phyloP scores from a whole-genome alignment of 2,888 invertebrate genomes.

The Caenorhabditis macrosperma region DNA sequence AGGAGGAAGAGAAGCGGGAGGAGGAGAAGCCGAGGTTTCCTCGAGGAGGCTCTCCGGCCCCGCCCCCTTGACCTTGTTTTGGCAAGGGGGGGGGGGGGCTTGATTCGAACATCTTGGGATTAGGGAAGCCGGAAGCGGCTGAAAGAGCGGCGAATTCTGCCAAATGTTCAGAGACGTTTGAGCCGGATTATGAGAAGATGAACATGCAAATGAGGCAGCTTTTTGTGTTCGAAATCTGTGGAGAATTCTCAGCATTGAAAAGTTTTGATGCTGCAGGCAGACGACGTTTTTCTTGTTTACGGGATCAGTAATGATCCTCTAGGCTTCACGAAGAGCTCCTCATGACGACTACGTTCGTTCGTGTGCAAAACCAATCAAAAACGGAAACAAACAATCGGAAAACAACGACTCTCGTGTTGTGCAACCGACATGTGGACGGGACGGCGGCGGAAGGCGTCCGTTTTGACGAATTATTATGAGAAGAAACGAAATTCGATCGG shows the following conservation, averaged over 20 bases:
- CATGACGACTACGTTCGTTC: conserved; percentile 19
- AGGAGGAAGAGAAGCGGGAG: conserved; percentile 1
- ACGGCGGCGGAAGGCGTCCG: conserved; percentile 16
- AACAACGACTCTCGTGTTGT: conserved; percentile 4
- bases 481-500: conserved; percentile 47
- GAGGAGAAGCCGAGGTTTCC: conserved; percentile 50
- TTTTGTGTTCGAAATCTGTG: neutral
- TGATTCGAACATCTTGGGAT: neutral
- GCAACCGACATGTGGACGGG: conserved; percentile 13
- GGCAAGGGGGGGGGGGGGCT: neutral
- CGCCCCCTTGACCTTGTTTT: conserved; percentile 54
- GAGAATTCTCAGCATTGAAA: neutral
- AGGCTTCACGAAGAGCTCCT: neutral
- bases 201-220: neutral
- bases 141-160: neutral
- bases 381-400: conserved; percentile 34
- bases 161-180: too few relatives aligned
- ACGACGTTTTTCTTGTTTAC: conserved; percentile 28
- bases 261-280: neutral
- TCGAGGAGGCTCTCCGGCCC: neutral
- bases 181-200: neutral
- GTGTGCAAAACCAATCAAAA: conserved; percentile 42
- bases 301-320: conserved; percentile 48
- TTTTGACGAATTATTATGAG: conserved; percentile 35
- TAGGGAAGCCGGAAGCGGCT: neutral